Base-by-base conservation (phyloP, 2,888 invertebrate genomes). In the Himalopsyche japonica region DNA sequence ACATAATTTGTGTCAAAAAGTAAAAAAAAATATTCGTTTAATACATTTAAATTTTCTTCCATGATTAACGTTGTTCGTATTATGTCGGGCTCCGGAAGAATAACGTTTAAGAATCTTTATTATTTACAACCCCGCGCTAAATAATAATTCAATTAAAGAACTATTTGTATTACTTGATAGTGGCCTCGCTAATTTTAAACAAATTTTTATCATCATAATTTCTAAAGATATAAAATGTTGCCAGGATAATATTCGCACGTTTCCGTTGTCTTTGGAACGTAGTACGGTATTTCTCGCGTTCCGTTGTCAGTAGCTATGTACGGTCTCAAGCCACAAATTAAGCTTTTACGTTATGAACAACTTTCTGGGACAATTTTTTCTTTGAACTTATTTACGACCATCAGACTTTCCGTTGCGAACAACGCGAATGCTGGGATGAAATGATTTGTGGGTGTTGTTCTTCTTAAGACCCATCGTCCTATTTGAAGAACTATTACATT, bases 371-470 rank as follows among this genome's bases (percentile, higher is more conserved):
- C 84, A 70, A 76, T 82, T 86, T 86, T 82, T 86, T 82, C 81
- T 64, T 70, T 70, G 81, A 82, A 79, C 83, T 86, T 87, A 87
- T 87, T 87, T 87, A 87, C 82, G 85, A 84, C 82, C 77, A 84
- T 85, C 86, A 84, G 85, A 84, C 87, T 86, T 86, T 86, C 87
- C 87, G 82, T 80, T 82, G 27, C 70, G 47, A 81, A 64, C 30
- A 70, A 57, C n/a, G 76, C 76, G 80, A 76, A 83, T 43, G 80
- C 43, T 80, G 80, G 85, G 87, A 87, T 85, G 85, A 85, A 84
- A 87, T 87, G 87, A 87, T 87, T 87, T 87, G 87, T 86, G 85
- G 79, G 79, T 82, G 83, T 86, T 87, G 87, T 87, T 86, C 84
- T 78, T 76, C 70, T 30, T 70, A 70, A 57, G 57, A 70, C 70